phyloP scores from a whole-genome alignment of 2,797 vertebrate species.

The Emydoidea blandingii region DNA sequence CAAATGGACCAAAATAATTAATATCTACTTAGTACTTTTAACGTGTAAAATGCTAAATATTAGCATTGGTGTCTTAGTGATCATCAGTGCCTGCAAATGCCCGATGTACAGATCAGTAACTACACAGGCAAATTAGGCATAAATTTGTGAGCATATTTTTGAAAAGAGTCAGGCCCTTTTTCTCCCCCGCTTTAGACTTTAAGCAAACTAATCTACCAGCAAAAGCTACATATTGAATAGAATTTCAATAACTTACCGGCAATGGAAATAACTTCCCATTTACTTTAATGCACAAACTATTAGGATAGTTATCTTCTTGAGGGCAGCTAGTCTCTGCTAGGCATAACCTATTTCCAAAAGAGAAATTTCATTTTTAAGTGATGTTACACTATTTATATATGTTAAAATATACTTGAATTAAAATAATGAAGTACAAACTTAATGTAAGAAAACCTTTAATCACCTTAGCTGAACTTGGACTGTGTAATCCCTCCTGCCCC shows the following conservation, averaged over 20 bases:
- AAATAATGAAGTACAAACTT: not conserved
- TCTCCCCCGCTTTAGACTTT: not conserved
- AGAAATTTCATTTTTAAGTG: slow-evolving; percentile 30
- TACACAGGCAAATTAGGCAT: not conserved
- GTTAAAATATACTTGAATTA: not conserved
- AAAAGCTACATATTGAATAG: not conserved
- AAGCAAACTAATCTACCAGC: not conserved
- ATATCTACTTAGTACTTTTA: accelerated
- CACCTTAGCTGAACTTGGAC: slow-evolving; percentile 97
- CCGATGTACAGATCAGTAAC: not conserved
- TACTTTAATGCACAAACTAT: slow-evolving; percentile 97
- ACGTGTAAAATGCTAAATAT: not conserved
- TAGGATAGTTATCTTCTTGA: slow-evolving; percentile 98
- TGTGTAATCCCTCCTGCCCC: slow-evolving; percentile 96
- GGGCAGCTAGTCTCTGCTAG: slow-evolving; percentile 97
- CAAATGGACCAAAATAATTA: not conserved
- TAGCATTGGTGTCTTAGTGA: not conserved
- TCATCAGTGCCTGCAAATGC: accelerated
- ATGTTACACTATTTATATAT: not conserved
- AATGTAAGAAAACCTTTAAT: slow-evolving; percentile 38
- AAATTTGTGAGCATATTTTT: not conserved
- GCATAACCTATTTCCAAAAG: slow-evolving; percentile 88
- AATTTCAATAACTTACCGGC: slow-evolving; percentile 86
- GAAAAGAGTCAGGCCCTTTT: not conserved
- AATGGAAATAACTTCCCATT: slow-evolving; percentile 97